Conservation (phyloP, 2,888 invertebrate genomes). For the Cylindroiulus punctatus region DNA sequence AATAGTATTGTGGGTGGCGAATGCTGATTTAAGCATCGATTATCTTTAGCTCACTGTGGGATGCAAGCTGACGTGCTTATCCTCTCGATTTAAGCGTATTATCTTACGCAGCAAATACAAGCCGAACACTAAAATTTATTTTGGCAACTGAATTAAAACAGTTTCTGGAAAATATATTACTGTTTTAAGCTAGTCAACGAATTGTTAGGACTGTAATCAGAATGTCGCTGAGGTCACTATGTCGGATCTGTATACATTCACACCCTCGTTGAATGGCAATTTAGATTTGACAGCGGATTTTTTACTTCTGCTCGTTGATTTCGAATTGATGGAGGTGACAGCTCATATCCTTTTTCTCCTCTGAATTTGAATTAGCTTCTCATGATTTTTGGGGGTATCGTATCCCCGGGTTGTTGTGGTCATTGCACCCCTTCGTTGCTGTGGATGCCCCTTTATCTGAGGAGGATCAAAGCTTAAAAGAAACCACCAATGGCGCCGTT, state of each 20-base stretch:
- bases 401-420: constrained; percentile 37
- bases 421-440: constrained; percentile 30
- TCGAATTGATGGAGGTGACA: constrained; percentile 28
- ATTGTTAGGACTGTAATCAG: too few species aligned
- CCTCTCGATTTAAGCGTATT: background rate
- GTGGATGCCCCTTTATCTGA: constrained; percentile 36
- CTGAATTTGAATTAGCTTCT: constrained; percentile 38
- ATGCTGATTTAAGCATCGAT: constrained; percentile 34
- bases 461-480: constrained; percentile 21
- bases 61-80: constrained; percentile 20
- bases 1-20: background rate
- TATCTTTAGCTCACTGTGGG: constrained; percentile 22
- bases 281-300: constrained; percentile 1
- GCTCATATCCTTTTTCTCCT: constrained; percentile 34
- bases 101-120: background rate
- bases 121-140: background rate
- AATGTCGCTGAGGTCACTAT: background rate
- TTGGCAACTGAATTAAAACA: background rate
- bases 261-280: background rate
- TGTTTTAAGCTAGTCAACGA: too few species aligned
- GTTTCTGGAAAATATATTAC: too few species aligned
- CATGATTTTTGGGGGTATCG: constrained; percentile 37
- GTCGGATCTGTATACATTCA: constrained; percentile 1
- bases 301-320: background rate
- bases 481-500: constrained; percentile 36